Base-by-base conservation (phyloP, 2,888 invertebrate species). In the Hirtodrosophila confusa region DNA sequence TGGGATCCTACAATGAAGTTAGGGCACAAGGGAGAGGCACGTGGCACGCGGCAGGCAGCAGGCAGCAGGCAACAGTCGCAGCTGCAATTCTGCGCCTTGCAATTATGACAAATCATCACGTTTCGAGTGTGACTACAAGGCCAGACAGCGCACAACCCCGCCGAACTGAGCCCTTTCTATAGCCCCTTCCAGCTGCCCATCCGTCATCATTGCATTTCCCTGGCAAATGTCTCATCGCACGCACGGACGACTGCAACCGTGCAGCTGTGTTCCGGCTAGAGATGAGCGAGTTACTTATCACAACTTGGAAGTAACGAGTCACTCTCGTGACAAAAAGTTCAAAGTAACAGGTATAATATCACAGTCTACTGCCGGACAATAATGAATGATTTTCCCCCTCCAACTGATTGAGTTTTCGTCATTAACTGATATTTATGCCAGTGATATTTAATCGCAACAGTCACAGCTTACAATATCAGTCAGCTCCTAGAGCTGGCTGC, bases 61-160 rank as follows among this genome's bases (percentile, higher is more conserved):
- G 17, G 17, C 17, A 17, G 17, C 17, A 17, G 24, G 11, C 23
- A 24, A 10, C 41, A 48, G 39, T 44, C 24, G 41, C 51, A 51
- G 23, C 31, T 57, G 36, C 44, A 51, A 43, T 43, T 80, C 33
- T 51, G 49, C 43, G 60, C 45, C 43, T 63, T 72, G 72, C 69
- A 86, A 83, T 88, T 86, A 84, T 71, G 68, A 78, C 76, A 76
- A 82, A 83, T 89, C 77, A 77, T 82, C 87, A 86, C 71, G 78
- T 85, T 85, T 85, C 64, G 70, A 73, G 66, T 69, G 68, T 50
- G 61, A 17, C 35, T 60, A 51, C 73, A 84, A 84, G 83, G 79
- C 66, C 68, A 80, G 75, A 71, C 68, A 70, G 45, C 43, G 49
- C 17, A 17, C 17, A 49, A 39, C n/a, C 41, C 7, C 45, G 5